Evolutionary conservation across 2,888 invertebrate genomes (phyloP).

Genomic region (Pyrrhia umbra): DNA sequence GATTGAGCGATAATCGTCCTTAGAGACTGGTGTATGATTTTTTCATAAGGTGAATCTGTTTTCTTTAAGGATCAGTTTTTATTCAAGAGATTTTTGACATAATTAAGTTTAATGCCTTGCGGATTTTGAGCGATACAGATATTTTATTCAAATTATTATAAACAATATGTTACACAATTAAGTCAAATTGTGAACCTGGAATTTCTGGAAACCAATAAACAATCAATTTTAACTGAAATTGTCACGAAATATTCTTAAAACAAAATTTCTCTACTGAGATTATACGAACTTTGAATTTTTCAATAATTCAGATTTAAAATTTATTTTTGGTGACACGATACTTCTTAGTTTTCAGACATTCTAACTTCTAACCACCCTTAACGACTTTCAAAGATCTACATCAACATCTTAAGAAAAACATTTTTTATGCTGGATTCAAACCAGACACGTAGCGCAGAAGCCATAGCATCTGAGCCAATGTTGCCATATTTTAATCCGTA

Average conservation of each 20-base stretch:
- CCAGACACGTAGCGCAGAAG: too few relatives aligned
- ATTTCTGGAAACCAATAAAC: not conserved
- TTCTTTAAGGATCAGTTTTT: slow-evolving; percentile 3
- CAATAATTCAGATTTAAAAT: not conserved
- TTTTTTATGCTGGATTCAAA: too few relatives aligned
- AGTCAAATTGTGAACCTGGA: not conserved
- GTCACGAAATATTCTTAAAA: slow-evolving; percentile 8
- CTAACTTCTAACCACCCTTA: too few relatives aligned
- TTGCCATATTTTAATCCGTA: not conserved
- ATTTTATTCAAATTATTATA: too few relatives aligned
- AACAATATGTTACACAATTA: too few relatives aligned
- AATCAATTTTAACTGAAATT: slow-evolving; percentile 27
- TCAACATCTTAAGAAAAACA: too few relatives aligned
- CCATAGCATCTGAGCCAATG: not conserved
- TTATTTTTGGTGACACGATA: too few relatives aligned
- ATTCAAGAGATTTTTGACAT: too few relatives aligned
- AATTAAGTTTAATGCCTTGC: too few relatives aligned
- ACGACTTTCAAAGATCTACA: too few relatives aligned
- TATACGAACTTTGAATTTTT: not conserved
- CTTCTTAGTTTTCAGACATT: too few relatives aligned
- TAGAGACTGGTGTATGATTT: slow-evolving; percentile 12
- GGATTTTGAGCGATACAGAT: too few relatives aligned
- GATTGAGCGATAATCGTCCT: slow-evolving; percentile 23
- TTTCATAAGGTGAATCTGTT: slow-evolving; percentile 11
- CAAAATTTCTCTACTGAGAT: slow-evolving; percentile 2